Base-by-base conservation (phyloP, 2,797 vertebrate species). In the Betta splendens region DNA sequence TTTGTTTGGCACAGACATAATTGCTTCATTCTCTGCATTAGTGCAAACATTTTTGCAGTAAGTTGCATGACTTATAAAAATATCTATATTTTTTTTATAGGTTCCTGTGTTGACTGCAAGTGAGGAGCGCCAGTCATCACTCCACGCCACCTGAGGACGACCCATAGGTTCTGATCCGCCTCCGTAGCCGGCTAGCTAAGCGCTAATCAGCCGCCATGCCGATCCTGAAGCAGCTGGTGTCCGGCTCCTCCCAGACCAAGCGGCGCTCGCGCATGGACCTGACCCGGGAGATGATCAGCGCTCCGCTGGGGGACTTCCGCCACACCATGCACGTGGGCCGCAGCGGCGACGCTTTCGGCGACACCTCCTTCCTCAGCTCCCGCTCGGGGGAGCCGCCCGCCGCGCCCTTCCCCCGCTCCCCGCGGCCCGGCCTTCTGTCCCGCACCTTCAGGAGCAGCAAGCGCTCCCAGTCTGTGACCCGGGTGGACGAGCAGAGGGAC, bases 311-410 rank as follows among this genome's bases (percentile, higher is more conserved):
- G 0, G 97, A 99, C 80, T 99, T 99, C 72, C 94, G 97, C 52
- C 97, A 99, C 85, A 99, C 97, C 60, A 99, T 99, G 97, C 97
- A 99, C 0, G 97, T 99, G 22, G 97, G 97, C 18, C 92, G 96
- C 16, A 94, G 95, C 0, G 97, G 97, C 0, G 97, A 98, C 0
- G 96, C 96, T 22, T 99, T 99, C 0, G 97, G 97, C 9, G 97
- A 99, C 89, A 99, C 97, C 10, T 99, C 97, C 12, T 99, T 99
- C 76, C 94, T 99, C 75, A 93, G 94, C 79, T 94, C 89, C 60
- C 96, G 93, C 64, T 92, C 93, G 0, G 95, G 95, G 0, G 96
- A 98, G 46, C 93, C 95, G 44, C 86, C 92, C 0, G 26, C 72
- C 2, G 21, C 86, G 1, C 77, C 86, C 28, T 86, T 85, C 47